Evolutionary conservation across 2,888 invertebrate genomes (phyloP).

Genomic region (Drosophila anceps): DNA sequence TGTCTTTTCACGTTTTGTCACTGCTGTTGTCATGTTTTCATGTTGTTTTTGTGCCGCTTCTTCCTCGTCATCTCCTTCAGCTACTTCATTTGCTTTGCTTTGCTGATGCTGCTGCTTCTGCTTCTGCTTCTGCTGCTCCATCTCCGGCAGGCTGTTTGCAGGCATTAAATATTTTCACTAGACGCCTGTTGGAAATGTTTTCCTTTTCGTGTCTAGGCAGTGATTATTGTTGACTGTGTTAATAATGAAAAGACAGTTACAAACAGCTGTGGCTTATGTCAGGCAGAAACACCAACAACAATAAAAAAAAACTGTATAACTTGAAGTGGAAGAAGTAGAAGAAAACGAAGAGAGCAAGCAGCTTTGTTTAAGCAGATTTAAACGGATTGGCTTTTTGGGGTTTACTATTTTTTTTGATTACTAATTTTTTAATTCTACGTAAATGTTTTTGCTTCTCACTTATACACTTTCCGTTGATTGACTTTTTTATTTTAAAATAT

Average conservation of each 20-base stretch:
- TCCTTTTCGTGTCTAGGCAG: conserved; percentile 63
- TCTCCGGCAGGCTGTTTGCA: conserved; percentile 65
- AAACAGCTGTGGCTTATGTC: conserved; percentile 66
- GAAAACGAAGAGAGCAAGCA: neutral
- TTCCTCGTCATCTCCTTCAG: neutral
- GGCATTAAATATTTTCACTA: conserved; percentile 79
- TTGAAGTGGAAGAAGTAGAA: too few relatives aligned
- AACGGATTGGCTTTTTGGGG: conserved; percentile 18
- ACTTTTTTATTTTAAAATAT: neutral
- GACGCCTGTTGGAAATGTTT: conserved; percentile 69
- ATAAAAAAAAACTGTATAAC: neutral
- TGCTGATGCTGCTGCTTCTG: conserved; percentile 7
- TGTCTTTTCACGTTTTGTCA: conserved; percentile 74
- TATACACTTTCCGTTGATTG: neutral
- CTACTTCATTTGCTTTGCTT: conserved; percentile 11
- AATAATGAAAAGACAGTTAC: conserved; percentile 72
- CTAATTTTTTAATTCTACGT: neutral
- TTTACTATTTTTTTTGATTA: neutral
- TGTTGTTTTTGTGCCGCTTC: conserved; percentile 47
- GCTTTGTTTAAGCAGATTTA: conserved; percentile 9
- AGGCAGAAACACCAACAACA: neutral
- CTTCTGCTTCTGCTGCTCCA: conserved; percentile 9
- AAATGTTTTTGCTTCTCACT: neutral
- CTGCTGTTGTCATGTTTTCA: conserved; percentile 70
- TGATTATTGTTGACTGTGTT: conserved; percentile 78